Conservation (phyloP, 1,140 invertebrate genomes). For the Lerema accius region DNA sequence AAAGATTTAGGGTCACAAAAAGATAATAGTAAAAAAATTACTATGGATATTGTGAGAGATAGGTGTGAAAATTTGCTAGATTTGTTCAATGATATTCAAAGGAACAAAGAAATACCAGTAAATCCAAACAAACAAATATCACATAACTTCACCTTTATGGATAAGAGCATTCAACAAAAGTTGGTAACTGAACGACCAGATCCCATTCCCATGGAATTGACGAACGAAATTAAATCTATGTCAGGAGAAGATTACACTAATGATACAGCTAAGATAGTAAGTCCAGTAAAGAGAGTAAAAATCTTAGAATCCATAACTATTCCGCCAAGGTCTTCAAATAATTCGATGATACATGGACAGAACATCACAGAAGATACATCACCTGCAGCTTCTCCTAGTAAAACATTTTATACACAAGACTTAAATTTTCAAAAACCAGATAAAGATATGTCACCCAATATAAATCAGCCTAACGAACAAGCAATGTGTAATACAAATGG, state of each 20-base stretch:
- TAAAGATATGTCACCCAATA: constrained; percentile 2
- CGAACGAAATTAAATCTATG: constrained; percentile 45
- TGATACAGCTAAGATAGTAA: constrained; percentile 43
- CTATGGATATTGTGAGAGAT: constrained; percentile 50
- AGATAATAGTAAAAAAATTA: constrained; percentile 37
- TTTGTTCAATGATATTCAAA: constrained; percentile 62
- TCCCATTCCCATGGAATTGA: constrained; percentile 39
- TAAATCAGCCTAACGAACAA: constrained; percentile 9
- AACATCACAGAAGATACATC: neutral
- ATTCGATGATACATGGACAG: constrained; percentile 12
- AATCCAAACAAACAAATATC: constrained; percentile 20
- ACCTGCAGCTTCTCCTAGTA: neutral
- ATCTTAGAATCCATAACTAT: constrained; percentile 58
- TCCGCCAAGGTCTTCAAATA: constrained; percentile 34
- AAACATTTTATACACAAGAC: constrained; percentile 19
- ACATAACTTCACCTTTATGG: constrained; percentile 12
- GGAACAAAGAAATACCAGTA: constrained; percentile 37
- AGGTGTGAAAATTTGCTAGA: constrained; percentile 57
- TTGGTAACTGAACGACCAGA: constrained; percentile 30
- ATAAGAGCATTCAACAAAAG: constrained; percentile 7
- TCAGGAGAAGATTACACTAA: constrained; percentile 35
- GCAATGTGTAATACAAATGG: neutral
- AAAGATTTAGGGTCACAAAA: constrained; percentile 39
- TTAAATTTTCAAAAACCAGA: constrained; percentile 13
- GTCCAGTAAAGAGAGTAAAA: constrained; percentile 61